phyloP scores from a whole-genome alignment of 2,888 invertebrate genomes.

The Leptinotarsa rubiginosa region DNA sequence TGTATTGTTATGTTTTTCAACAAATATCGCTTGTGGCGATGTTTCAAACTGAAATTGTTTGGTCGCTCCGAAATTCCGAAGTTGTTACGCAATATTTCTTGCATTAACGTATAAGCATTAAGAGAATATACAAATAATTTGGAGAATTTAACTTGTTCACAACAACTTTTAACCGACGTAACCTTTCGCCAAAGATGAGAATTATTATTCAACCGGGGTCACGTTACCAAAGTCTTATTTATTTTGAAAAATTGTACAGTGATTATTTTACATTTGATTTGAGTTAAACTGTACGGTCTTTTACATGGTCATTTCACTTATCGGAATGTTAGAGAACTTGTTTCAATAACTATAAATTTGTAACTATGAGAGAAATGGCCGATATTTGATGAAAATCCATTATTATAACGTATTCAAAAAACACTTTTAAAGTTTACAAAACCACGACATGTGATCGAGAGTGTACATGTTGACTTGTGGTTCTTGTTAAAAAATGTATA shows the following conservation, averaged over 20 bases:
- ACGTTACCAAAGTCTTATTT: not conserved
- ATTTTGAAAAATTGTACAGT: not conserved
- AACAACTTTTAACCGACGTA: conserved; percentile 7
- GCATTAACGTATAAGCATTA: conserved; percentile 3
- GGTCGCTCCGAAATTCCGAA: not conserved
- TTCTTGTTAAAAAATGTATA: too few species aligned
- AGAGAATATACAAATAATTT: conserved; percentile 10
- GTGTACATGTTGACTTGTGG: too few species aligned
- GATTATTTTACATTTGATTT: not conserved
- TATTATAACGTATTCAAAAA: too few species aligned
- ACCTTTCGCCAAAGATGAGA: conserved; percentile 3
- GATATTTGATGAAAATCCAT: too few species aligned
- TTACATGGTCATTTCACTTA: too few species aligned
- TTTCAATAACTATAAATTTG: too few species aligned
- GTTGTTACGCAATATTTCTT: not conserved
- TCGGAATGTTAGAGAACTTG: too few species aligned
- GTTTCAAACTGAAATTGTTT: not conserved
- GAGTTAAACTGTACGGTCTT: too few species aligned
- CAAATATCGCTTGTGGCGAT: not conserved
- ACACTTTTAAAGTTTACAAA: too few species aligned
- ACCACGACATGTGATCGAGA: too few species aligned
- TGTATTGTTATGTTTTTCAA: not conserved
- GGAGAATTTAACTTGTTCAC: not conserved
- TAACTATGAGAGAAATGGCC: too few species aligned
- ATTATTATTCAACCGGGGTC: not conserved